A percentile compares a stretch with the other conserved stretches of the same genome.
Conservation (phyloP, 2,797 vertebrate species). For the Tragelaphus oryx region DNA sequence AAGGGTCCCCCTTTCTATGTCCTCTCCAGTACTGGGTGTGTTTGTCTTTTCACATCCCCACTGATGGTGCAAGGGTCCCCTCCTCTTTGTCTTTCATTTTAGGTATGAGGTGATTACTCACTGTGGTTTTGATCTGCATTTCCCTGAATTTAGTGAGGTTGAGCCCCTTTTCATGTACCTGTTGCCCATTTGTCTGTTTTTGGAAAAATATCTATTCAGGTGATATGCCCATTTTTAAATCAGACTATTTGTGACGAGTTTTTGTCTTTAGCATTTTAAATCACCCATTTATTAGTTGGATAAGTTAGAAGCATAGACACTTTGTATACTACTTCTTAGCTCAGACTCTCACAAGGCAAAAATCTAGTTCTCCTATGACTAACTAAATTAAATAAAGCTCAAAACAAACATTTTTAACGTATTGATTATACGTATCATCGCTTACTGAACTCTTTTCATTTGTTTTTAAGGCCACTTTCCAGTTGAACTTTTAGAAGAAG, state of each 20-base stretch:
- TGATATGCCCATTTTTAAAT: not conserved
- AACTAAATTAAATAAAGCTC: slow-evolving; percentile 37
- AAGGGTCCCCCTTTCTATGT: not conserved
- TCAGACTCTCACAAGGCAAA: not conserved
- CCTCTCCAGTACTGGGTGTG: not conserved
- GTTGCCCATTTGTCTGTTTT: not conserved
- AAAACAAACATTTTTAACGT: not conserved
- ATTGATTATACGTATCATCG: not conserved
- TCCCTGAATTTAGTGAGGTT: not conserved
- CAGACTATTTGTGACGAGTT: not conserved
- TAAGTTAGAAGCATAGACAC: not conserved
- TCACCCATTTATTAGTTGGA: not conserved
- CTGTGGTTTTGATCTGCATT: not conserved
- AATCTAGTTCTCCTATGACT: not conserved
- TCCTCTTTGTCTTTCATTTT: not conserved
- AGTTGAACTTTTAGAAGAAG: slow-evolving; percentile 13
- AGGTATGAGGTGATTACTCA: not conserved
- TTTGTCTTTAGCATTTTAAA: not conserved
- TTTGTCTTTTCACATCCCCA: not conserved
- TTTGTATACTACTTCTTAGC: not conserved
- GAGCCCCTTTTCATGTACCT: not conserved
- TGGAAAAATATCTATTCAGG: not conserved
- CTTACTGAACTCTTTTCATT: slow-evolving; percentile 5
- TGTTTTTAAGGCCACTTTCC: slow-evolving; percentile 29
- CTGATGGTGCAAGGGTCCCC: not conserved